Evolutionary conservation across 2,888 invertebrate genomes (phyloP).

Genomic region (Cynaeus angustus): DNA sequence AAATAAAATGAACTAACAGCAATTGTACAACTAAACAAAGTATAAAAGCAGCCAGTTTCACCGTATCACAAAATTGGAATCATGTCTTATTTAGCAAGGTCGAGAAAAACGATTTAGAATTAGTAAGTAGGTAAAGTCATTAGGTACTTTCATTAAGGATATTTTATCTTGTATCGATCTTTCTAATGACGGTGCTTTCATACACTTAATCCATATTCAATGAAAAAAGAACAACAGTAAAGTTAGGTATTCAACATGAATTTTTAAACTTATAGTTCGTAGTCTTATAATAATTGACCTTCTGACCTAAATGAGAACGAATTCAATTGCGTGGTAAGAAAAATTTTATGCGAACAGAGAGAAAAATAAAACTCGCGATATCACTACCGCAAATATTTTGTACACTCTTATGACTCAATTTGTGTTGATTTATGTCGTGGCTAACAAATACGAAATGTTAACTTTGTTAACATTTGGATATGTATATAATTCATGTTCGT

Average conservation of each 20-base stretch:
- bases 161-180: conserved; percentile 9
- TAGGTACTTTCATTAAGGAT: conserved; percentile 22
- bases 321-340: no score
- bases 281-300: neutral
- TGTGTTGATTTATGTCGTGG: conserved; percentile 19
- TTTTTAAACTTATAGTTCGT: neutral
- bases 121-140: conserved; percentile 22
- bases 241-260: neutral
- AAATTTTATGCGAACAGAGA: no score
- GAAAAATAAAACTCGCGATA: no score
- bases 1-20: no score
- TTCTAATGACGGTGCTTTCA: conserved; percentile 4
- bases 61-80: conserved; percentile 4
- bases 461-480: no score
- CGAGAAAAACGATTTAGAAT: conserved; percentile 13
- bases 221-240: neutral
- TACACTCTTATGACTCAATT: conserved; percentile 10
- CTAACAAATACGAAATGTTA: no score
- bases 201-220: conserved; percentile 9
- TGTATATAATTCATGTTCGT: no score
- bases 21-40: no score
- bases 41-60: no score
- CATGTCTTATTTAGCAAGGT: conserved; percentile 22
- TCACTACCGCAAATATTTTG: conserved; percentile 11
- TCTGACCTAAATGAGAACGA: no score